These are phyloP conservation scores for Drosophila leonis DNA, from an alignment of 2,888 invertebrate genomes.

Conservation along the genomic window DNA sequence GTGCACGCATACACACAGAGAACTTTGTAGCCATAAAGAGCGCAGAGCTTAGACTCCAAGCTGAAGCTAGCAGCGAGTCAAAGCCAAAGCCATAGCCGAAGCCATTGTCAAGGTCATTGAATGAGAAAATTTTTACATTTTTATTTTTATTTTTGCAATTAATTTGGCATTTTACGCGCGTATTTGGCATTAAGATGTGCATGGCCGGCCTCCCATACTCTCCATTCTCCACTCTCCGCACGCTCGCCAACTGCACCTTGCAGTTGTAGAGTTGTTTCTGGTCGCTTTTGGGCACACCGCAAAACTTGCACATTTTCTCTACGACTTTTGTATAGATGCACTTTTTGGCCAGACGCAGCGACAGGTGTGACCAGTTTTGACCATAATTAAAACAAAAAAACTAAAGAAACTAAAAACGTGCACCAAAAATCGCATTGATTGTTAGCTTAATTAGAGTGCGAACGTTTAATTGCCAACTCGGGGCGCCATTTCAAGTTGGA, in stretches of 20 bases:
- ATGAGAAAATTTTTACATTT: conserved; percentile 74
- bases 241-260: background rate
- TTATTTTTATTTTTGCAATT: conserved; percentile 69
- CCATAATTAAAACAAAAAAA: conserved; percentile 17
- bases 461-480: conserved; percentile 11
- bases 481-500: background rate
- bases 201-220: background rate
- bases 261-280: conserved; percentile 22
- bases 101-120: conserved; percentile 81
- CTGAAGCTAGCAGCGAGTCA: conserved; percentile 12
- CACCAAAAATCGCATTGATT: conserved; percentile 51
- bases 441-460: conserved; percentile 59
- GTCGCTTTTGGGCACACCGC: conserved; percentile 30
- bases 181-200: conserved; percentile 56
- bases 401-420: conserved; percentile 14
- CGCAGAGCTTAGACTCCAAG: conserved; percentile 34
- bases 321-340: conserved; percentile 29
- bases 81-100: conserved; percentile 41
- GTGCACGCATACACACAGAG: conserved; percentile 25
- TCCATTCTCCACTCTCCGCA: background rate
- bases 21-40: conserved; percentile 55
- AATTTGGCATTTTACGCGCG: conserved; percentile 64
- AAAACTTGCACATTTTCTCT: conserved; percentile 69
- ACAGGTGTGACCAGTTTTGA: conserved; percentile 48
- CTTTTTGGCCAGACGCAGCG: conserved; percentile 44